These are phyloP conservation scores for Limonius californicus DNA, from an alignment of 1,140 invertebrate species.

Conservation along the genomic window DNA sequence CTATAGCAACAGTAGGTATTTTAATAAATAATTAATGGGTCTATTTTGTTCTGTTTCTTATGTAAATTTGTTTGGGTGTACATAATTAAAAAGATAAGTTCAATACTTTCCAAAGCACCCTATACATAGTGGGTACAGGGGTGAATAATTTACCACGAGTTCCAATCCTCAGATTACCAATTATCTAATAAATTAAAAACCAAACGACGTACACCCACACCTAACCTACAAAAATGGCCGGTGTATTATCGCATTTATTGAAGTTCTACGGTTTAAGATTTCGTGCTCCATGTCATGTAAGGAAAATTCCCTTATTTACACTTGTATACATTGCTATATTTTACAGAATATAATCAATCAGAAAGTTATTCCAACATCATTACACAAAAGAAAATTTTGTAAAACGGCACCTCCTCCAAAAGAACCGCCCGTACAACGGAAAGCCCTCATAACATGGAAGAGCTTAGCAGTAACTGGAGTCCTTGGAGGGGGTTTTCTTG, in stretches of 20 bases:
- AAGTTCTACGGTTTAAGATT: not conserved
- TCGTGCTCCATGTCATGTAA: not conserved
- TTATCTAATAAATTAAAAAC: not conserved
- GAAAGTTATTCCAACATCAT: not conserved
- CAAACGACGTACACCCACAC: too few relatives aligned
- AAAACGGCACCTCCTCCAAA: not conserved
- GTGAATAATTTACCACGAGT: not conserved
- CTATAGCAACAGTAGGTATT: too few relatives aligned
- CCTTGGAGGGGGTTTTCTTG: conserved; percentile 61
- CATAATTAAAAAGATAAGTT: too few relatives aligned
- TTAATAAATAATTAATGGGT: too few relatives aligned
- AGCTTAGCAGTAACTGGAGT: conserved; percentile 60
- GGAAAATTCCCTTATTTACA: not conserved
- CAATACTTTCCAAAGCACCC: too few relatives aligned
- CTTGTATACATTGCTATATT: not conserved
- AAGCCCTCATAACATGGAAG: conserved; percentile 66
- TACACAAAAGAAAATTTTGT: not conserved
- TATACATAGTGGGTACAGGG: too few relatives aligned
- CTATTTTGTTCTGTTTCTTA: too few relatives aligned
- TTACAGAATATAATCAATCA: not conserved
- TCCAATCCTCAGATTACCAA: not conserved
- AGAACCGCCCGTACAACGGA: not conserved
- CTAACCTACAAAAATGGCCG: not conserved
- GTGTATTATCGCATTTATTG: not conserved
- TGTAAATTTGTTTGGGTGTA: too few relatives aligned